These are phyloP conservation scores for Trachymyrmex septentrionalis DNA, from an alignment of 1,140 invertebrate species.

Conservation along the genomic window DNA sequence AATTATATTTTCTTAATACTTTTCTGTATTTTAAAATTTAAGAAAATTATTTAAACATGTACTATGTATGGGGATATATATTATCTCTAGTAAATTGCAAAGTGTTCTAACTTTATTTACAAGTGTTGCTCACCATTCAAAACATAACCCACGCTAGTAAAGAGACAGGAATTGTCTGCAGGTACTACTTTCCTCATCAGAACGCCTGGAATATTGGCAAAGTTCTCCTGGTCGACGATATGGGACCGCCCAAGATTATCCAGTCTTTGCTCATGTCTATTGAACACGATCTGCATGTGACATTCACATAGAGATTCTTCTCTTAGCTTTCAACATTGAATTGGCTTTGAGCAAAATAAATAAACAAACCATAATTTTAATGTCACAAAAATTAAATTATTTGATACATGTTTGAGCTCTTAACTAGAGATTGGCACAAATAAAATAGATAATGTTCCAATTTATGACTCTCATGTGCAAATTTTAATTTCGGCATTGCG, in stretches of 20 bases:
- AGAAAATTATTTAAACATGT: neutral
- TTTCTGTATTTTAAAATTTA: neutral
- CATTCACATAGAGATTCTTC: conserved; percentile 8
- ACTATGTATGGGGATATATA: neutral
- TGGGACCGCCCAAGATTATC: conserved; percentile 77
- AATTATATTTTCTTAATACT: neutral
- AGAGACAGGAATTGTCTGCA: conserved; percentile 98
- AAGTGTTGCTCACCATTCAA: conserved; percentile 84
- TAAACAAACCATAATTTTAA: neutral
- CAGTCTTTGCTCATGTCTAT: conserved; percentile 36
- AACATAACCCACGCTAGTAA: conserved; percentile 94
- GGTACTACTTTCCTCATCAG: conserved; percentile 96
- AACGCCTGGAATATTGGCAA: conserved; percentile 89
- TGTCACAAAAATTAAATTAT: neutral
- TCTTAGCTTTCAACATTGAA: neutral
- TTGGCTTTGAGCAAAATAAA: neutral
- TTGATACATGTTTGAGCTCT: neutral
- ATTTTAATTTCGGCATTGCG: neutral
- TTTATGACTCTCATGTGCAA: neutral
- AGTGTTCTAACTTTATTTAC: neutral
- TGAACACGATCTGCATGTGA: conserved; percentile 51
- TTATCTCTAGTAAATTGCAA: neutral
- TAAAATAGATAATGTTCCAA: neutral
- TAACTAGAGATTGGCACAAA: neutral
- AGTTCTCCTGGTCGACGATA: conserved; percentile 78